phyloP scores from a whole-genome alignment of 2,797 vertebrate genomes.

The Syngnathus rostellatus region DNA sequence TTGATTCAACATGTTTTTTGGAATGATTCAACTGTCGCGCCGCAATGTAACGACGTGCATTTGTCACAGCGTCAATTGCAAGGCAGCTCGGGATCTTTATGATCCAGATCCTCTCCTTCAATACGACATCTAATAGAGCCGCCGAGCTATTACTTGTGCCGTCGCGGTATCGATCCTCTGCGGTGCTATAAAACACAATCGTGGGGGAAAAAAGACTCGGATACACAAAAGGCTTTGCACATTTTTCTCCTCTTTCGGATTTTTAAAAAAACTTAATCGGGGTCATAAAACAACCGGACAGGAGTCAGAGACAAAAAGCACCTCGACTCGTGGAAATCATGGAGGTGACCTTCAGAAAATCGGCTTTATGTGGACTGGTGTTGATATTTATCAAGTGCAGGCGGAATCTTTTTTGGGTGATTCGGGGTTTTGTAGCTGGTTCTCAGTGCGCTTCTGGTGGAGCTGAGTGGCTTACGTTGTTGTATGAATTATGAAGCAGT shows the following conservation, averaged over 20 bases:
- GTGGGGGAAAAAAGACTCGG: background rate
- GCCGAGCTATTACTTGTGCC: slow-evolving; percentile 4
- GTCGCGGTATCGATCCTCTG: background rate
- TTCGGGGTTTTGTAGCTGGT: background rate
- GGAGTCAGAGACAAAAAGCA: background rate
- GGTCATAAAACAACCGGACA: background rate
- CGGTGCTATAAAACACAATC: slow-evolving; percentile 1
- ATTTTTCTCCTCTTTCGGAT: background rate
- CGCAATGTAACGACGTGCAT: background rate
- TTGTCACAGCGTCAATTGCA: background rate
- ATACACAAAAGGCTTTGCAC: background rate
- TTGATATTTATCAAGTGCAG: no score
- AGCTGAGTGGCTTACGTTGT: background rate
- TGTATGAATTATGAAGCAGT: slow-evolving; percentile 7
- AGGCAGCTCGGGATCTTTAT: background rate
- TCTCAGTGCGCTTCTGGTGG: background rate
- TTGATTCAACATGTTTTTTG: no score
- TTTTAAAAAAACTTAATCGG: background rate
- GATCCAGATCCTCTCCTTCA: background rate
- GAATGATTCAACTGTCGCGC: no score
- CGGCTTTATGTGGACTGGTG: background rate
- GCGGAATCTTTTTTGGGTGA: background rate
- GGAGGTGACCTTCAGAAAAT: background rate
- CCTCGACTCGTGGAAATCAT: background rate
- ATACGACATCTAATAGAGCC: background rate